phyloP scores from a whole-genome alignment of 2,797 vertebrate species.

The Acrocephalus scirpaceus region DNA sequence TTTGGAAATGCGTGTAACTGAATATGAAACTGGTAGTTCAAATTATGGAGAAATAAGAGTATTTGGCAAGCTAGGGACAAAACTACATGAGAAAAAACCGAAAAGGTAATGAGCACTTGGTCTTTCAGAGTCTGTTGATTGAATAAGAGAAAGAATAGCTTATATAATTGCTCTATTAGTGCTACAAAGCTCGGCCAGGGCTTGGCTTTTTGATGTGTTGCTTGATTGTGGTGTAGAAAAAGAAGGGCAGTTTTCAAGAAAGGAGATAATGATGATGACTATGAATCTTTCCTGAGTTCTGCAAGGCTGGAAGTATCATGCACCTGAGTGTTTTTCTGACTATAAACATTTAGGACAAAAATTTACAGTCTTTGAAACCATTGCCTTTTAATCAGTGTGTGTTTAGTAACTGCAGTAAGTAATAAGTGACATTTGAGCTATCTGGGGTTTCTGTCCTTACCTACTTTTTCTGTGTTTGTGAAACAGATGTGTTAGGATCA shows the following conservation, averaged over 20 bases:
- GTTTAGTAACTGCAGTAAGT: neutral
- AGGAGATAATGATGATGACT: neutral
- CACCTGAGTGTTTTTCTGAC: neutral
- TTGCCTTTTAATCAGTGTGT: neutral
- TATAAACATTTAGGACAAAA: neutral
- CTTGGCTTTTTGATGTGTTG: neutral
- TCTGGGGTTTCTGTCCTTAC: neutral
- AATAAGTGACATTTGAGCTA: neutral
- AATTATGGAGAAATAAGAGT: neutral
- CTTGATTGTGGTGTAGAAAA: neutral
- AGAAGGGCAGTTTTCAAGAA: neutral
- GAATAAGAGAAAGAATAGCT: neutral
- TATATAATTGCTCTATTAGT: slow-evolving; percentile 39
- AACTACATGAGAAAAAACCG: neutral
- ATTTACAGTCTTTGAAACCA: neutral
- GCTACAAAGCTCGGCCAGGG: neutral
- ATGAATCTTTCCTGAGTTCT: neutral
- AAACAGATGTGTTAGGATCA: slow-evolving; percentile 12
- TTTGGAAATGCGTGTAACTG: neutral
- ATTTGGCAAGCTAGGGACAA: neutral
- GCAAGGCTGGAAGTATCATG: neutral
- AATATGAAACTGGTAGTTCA: neutral
- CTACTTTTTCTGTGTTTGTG: neutral
- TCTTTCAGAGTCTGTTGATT: slow-evolving; percentile 1
- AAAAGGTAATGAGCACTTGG: neutral